Percentiles rank a stretch among this genome's conserved stretches.
Evolutionary conservation across 2,797 vertebrate species (phyloP).

Genomic region (Falco cherrug): DNA sequence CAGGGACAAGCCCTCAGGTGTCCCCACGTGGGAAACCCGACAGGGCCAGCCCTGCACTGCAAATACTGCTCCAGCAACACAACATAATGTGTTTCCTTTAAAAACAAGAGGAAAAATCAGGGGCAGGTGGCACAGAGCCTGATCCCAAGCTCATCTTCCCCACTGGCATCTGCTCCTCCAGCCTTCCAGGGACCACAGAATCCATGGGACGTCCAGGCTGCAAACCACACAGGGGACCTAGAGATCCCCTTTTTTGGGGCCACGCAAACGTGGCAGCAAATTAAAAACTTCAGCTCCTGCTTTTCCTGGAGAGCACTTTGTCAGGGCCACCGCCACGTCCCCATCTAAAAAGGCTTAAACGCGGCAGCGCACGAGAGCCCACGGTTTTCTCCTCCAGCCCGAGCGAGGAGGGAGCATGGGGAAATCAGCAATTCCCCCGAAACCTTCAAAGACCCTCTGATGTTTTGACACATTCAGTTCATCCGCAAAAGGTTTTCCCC

Average conservation of each 20-base stretch:
- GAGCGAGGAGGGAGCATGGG: not conserved
- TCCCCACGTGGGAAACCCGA: not conserved
- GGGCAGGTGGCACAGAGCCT: not conserved
- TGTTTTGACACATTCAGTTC: conserved; percentile 49
- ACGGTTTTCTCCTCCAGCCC: not conserved
- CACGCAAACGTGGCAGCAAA: accelerated
- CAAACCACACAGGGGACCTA: accelerated
- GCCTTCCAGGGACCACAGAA: not conserved
- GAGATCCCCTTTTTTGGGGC: not conserved
- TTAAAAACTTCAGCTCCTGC: not conserved
- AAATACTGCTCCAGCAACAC: not conserved
- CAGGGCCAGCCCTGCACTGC: not conserved
- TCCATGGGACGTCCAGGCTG: accelerated
- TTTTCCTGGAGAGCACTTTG: not conserved
- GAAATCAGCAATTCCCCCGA: not conserved
- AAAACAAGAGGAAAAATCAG: not conserved
- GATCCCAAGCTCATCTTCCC: not conserved
- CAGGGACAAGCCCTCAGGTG: not conserved
- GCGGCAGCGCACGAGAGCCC: not conserved
- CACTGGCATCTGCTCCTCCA: not conserved
- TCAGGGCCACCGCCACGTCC: not conserved
- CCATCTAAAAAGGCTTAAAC: not conserved
- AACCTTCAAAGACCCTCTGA: conserved; percentile 4
- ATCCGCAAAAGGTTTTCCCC: not conserved
- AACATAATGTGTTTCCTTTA: not conserved